Evolutionary conservation across 2,888 invertebrate genomes (phyloP).

Genomic region (Agonopterix arenella): DNA sequence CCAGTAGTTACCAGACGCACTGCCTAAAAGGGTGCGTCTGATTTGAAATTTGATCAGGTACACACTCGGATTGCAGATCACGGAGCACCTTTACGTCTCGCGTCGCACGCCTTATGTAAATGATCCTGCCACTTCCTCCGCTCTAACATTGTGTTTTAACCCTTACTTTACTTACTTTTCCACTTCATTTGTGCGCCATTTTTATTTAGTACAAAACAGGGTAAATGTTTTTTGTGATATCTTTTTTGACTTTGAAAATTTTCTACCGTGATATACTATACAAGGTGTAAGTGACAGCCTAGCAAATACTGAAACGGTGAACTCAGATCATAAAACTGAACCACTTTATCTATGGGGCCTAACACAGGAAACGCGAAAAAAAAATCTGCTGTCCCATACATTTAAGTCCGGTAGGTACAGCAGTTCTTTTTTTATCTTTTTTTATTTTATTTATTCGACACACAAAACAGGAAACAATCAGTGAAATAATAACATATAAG

Average conservation of each 20-base stretch:
- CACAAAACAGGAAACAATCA: too few relatives aligned
- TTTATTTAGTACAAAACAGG: constrained; percentile 7
- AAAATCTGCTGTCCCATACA: too few relatives aligned
- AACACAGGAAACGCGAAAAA: too few relatives aligned
- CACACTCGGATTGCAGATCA: constrained; percentile 25
- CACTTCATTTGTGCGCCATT: constrained; percentile 23
- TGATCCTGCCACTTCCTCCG: constrained; percentile 18
- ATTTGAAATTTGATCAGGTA: constrained; percentile 41
- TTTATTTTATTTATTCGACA: too few relatives aligned
- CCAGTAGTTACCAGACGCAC: neutral
- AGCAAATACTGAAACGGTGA: too few relatives aligned
- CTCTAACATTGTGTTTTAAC: constrained; percentile 31
- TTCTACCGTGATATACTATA: too few relatives aligned
- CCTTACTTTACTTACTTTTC: constrained; percentile 20
- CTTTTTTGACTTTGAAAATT: neutral
- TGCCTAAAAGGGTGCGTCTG: constrained; percentile 16
- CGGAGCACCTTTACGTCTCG: constrained; percentile 31
- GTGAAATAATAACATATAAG: too few relatives aligned
- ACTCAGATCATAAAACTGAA: too few relatives aligned
- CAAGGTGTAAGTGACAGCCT: too few relatives aligned
- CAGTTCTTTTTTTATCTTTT: too few relatives aligned
- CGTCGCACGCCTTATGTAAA: constrained; percentile 34
- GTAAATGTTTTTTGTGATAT: neutral
- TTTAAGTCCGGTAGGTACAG: too few relatives aligned
- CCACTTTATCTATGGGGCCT: too few relatives aligned